Base-by-base conservation (phyloP, 2,888 invertebrate genomes). In the Limnephilus rhombicus region DNA sequence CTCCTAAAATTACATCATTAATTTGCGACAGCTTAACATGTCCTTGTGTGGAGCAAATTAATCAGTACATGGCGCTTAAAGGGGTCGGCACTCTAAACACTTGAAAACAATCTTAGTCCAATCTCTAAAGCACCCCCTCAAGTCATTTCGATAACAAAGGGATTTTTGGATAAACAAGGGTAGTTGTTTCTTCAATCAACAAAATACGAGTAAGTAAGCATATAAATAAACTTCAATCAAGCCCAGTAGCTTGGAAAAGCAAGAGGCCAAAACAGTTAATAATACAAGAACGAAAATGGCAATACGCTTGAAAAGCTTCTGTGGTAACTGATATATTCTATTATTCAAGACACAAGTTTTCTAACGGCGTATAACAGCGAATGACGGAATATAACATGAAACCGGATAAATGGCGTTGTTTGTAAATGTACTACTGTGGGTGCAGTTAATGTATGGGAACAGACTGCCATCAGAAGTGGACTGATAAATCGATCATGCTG, bases 401-500 rank as follows among this genome's bases (percentile, higher is more conserved):
- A 82, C 82, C 81, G n/a, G 31, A 81, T 31, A 31, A 81, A 53
- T 53, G 68, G 68, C 7, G 68, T 24, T 68, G 24, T 68, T 68
- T 68, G 68, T 18, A 53, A 53, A 53, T 53, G 53, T 53, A 53
- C 53, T 53, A 53, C 53, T 18, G 18, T 9, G 68, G 68, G 68
- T 68, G 68, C 68, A 24, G 68, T 68, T 68, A 83, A 83, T 37
- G 37, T 34, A 18, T 83, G 37, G 24, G 37, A 83, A 41, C 83
- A 83, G 31, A 83, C 83, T 24, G 83, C 37, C 37, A 83, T 18
- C 7, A 83, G 37, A 7, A 34, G 83, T 24, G 5, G 83, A 41
- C 34, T 18, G 83, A 41, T 18, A 83, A 37, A 83, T 83, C 83
- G 83, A 83, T 83, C 83, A 83, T 83, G 24, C 37, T 34, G 83